phyloP scores from a whole-genome alignment of 2,797 vertebrate genomes.

The Pempheris klunzingeri region DNA sequence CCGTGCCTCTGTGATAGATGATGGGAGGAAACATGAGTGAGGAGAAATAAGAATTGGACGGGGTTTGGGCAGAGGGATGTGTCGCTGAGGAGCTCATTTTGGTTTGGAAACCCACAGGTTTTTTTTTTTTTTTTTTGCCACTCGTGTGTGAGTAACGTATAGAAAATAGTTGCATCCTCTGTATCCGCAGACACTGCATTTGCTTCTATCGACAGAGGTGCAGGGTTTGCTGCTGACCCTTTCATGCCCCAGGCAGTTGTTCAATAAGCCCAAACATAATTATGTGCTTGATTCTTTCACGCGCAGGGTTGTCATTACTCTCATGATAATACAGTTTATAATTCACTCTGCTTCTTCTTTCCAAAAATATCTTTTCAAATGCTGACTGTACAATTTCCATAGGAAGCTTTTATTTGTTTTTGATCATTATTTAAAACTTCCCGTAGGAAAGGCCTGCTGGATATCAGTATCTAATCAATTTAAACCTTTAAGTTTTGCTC shows the following conservation, averaged over 20 bases:
- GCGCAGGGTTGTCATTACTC: constrained; percentile 18
- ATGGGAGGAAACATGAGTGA: constrained; percentile 26
- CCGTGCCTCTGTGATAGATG: constrained; percentile 45
- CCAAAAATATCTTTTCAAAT: too few species aligned
- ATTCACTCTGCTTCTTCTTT: constrained; percentile 25
- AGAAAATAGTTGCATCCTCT: not conserved
- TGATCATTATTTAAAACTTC: constrained; percentile 40
- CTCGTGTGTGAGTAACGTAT: constrained; percentile 24
- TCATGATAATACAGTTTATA: constrained; percentile 21
- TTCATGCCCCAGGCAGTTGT: constrained; percentile 17
- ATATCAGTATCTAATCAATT: constrained; percentile 28
- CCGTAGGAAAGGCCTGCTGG: constrained; percentile 4
- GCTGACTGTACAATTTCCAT: constrained; percentile 26
- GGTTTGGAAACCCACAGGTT: not conserved
- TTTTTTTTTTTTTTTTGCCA: not conserved
- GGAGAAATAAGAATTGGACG: constrained; percentile 43
- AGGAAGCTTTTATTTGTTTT: constrained; percentile 27
- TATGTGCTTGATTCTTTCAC: constrained; percentile 30
- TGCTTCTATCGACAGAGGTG: constrained; percentile 24
- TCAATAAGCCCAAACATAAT: constrained; percentile 44
- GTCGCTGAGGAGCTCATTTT: constrained; percentile 16
- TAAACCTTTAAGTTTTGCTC: constrained; percentile 21
- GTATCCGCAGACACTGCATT: not conserved
- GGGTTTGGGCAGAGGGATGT: constrained; percentile 12
- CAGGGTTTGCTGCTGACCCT: constrained; percentile 11